Evolutionary conservation across 2,797 vertebrate species (phyloP).

Genomic region (Alcedo atthis): DNA sequence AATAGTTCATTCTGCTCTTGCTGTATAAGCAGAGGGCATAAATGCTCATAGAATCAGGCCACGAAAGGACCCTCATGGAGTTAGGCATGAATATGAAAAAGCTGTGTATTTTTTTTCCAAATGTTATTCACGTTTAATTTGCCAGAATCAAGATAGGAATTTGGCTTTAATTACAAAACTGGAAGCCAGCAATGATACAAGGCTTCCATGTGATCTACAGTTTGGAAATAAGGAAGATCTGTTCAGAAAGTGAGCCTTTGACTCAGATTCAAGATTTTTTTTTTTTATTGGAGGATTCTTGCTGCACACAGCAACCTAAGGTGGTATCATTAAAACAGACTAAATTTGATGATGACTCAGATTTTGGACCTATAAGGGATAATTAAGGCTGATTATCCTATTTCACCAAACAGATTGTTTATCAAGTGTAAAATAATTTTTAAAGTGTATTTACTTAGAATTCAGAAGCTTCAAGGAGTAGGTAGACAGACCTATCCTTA

Average conservation of each 20-base stretch:
- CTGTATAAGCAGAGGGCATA: slow-evolving; percentile 22
- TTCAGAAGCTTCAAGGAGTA: not conserved
- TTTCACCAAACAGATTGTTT: not conserved
- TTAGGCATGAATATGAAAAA: slow-evolving; percentile 60
- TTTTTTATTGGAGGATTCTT: not conserved
- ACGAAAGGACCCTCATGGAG: slow-evolving; percentile 10
- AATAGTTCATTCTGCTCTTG: slow-evolving; percentile 15
- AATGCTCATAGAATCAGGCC: slow-evolving; percentile 40
- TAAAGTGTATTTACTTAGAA: not conserved
- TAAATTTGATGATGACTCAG: not conserved
- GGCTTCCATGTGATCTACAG: slow-evolving; percentile 51
- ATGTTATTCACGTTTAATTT: slow-evolving; percentile 53
- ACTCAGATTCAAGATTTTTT: not conserved
- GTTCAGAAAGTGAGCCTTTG: slow-evolving; percentile 11
- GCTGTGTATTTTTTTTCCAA: slow-evolving; percentile 64
- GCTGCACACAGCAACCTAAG: not conserved
- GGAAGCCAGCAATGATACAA: slow-evolving; percentile 56
- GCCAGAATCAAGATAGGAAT: slow-evolving; percentile 60
- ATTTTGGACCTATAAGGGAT: not conserved
- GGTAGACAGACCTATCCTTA: not conserved
- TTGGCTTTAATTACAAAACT: slow-evolving; percentile 44
- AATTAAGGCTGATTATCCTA: not conserved
- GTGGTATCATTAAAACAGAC: not conserved
- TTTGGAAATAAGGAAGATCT: slow-evolving; percentile 59
- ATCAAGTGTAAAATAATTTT: not conserved